A percentile compares a stretch with the other conserved stretches of the same genome.
Evolutionary conservation across 2,113 vertebrate genomes (phyloP).

Genomic region (Menura novaehollandiae): DNA sequence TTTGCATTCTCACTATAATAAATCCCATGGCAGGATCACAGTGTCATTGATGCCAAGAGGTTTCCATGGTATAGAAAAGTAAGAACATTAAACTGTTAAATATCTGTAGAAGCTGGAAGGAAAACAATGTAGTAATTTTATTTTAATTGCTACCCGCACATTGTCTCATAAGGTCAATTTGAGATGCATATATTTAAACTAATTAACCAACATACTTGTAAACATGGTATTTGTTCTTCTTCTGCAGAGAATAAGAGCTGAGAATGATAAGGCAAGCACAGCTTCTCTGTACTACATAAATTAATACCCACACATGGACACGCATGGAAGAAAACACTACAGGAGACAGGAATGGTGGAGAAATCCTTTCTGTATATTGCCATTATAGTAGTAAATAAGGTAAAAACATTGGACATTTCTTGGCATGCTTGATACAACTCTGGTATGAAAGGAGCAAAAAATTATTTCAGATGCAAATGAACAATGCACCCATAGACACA

Average conservation of each 20-base stretch:
- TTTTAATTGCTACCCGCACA: neutral
- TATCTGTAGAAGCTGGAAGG: neutral
- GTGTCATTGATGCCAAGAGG: neutral
- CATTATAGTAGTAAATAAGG: neutral
- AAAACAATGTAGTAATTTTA: neutral
- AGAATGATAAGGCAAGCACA: neutral
- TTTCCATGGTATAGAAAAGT: neutral
- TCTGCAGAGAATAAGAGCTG: neutral
- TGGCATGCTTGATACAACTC: neutral
- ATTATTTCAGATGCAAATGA: neutral
- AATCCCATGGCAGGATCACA: neutral
- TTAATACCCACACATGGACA: neutral
- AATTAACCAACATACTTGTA: conserved; percentile 32
- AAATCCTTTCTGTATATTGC: neutral
- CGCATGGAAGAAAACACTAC: neutral
- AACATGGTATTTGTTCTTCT: neutral
- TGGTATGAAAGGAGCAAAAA: neutral
- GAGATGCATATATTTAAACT: conserved; percentile 28
- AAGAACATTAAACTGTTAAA: neutral
- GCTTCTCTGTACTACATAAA: neutral
- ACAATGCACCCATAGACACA: neutral
- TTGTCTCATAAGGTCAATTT: conserved; percentile 20
- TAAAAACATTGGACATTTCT: neutral
- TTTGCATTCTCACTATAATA: neutral
- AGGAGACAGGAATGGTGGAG: neutral